Evolutionary conservation across 2,113 vertebrate species (phyloP).

Genomic region (Pseudopodoces humilis): DNA sequence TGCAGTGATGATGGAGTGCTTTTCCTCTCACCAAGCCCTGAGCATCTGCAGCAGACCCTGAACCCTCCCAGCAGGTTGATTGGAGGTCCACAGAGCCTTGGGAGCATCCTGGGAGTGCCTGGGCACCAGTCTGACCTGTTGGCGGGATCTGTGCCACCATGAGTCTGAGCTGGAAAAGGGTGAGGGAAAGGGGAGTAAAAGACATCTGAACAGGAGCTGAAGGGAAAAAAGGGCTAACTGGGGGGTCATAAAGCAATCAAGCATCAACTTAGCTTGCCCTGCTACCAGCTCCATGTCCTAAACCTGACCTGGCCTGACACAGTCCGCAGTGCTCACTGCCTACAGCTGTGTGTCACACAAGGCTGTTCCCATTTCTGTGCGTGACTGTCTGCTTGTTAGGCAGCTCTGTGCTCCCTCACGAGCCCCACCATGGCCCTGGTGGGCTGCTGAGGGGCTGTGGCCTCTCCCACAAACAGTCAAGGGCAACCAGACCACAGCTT

Average conservation of each 20-base stretch:
- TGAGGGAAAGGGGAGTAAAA: background rate
- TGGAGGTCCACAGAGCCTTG: background rate
- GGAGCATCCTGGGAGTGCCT: background rate
- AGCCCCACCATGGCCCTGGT: fast-evolving
- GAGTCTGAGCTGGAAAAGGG: background rate
- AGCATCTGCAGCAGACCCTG: background rate
- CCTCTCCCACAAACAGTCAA: background rate
- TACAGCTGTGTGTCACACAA: background rate
- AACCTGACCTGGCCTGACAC: background rate
- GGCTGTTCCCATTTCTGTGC: no score
- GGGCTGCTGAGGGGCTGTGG: background rate
- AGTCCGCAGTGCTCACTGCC: background rate
- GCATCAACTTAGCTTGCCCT: background rate
- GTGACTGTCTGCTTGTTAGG: background rate
- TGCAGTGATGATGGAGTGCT: background rate
- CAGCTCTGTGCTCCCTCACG: background rate
- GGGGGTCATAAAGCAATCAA: fast-evolving
- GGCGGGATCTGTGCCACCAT: background rate
- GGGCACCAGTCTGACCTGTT: fast-evolving
- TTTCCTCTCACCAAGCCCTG: fast-evolving
- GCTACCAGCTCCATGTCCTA: background rate
- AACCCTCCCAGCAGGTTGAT: fast-evolving
- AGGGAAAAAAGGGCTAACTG: background rate
- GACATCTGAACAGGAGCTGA: background rate
- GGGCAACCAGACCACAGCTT: fast-evolving